Evolutionary conservation across 2,797 vertebrate genomes (phyloP).

Genomic region (Nannoperca australis): DNA sequence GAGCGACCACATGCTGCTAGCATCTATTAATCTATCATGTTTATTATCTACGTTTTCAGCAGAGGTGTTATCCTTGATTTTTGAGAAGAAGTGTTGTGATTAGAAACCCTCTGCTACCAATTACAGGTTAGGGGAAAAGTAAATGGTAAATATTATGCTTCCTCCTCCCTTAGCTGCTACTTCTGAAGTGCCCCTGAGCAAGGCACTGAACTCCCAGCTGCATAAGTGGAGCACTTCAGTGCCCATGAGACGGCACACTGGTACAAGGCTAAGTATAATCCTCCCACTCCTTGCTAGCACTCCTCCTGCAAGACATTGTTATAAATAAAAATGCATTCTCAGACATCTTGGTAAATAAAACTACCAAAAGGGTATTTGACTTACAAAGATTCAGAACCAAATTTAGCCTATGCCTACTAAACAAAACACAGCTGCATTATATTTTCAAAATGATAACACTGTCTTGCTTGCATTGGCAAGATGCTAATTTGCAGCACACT

Average conservation of each 20-base stretch:
- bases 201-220: conserved; percentile 42
- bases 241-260: conserved; percentile 14
- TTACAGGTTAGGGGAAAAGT: conserved; percentile 13
- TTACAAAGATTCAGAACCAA: background rate
- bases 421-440: conserved; percentile 15
- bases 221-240: conserved; percentile 25
- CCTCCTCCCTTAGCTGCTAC: background rate
- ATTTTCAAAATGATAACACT: conserved; percentile 16
- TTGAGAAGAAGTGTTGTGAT: background rate
- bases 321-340: conserved; percentile 12
- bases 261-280: conserved; percentile 23
- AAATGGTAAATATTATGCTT: conserved; percentile 39
- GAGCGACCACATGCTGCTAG: background rate
- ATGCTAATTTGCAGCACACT: conserved; percentile 38
- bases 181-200: conserved; percentile 48
- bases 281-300: background rate
- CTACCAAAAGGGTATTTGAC: conserved; percentile 5
- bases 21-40: background rate
- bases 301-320: conserved; percentile 15
- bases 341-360: conserved; percentile 7
- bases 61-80: background rate
- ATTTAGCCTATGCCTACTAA: conserved; percentile 1
- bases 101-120: conserved; percentile 22
- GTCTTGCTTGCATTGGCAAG: conserved; percentile 31
- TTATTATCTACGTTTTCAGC: conserved; percentile 10